Conservation (phyloP, 2,797 vertebrate genomes). For the Mallotus villosus region DNA sequence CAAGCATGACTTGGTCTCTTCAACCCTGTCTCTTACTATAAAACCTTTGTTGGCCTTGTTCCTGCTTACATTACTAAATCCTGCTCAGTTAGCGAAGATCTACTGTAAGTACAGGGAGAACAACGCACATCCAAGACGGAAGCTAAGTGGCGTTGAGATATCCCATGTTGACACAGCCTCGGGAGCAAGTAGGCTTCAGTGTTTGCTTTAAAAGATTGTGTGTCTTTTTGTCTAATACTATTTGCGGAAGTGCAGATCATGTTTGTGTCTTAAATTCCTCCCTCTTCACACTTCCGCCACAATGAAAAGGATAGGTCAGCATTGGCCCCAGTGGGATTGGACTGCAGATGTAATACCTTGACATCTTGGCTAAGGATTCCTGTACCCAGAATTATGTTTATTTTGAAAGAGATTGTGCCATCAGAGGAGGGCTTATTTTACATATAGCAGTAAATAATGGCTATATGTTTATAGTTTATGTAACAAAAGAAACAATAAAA, state of each 20-base stretch:
- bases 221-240: not conserved
- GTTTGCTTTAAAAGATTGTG: slow-evolving; percentile 69
- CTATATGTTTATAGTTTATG: not conserved
- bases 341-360: not conserved
- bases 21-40: not conserved
- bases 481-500: not conserved
- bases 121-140: slow-evolving; percentile 21
- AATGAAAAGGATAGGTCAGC: slow-evolving; percentile 17
- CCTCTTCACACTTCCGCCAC: not conserved
- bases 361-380: not conserved
- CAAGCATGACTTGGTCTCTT: not conserved
- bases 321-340: slow-evolving; percentile 3
- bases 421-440: not conserved
- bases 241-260: not conserved
- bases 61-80: not conserved
- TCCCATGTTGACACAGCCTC: slow-evolving; percentile 62
- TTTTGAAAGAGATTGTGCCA: slow-evolving; percentile 16
- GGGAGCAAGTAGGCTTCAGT: slow-evolving; percentile 60
- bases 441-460: not conserved
- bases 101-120: slow-evolving; percentile 18
- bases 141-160: slow-evolving; percentile 33
- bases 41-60: not conserved
- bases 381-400: not conserved
- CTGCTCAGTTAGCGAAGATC: not conserved
- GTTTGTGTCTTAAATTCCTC: slow-evolving; percentile 12